Evolutionary conservation across 2,113 vertebrate genomes (phyloP), one percentile per base, ranked within the genome.

Genomic region (Mugil cephalus): DNA sequence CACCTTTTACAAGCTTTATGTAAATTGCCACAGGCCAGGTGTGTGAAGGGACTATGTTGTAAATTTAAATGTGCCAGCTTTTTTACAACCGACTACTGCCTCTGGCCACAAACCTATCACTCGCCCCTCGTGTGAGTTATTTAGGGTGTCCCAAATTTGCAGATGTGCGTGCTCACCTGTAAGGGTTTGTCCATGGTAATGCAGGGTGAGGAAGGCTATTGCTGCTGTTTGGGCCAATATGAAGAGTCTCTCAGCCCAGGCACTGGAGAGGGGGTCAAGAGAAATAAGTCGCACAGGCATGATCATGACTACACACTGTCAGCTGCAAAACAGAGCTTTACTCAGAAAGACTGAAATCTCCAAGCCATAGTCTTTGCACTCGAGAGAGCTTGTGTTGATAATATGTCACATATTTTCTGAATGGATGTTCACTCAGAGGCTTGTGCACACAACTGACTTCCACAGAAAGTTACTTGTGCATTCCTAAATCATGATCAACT

Each of bases 171-270:
- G 36, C 50, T 58, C 39, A 96, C 96, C 96, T 92, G 48, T 89
- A 8, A 82, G 8, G 0, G 88, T 93, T 1, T 93, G 75, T 15
- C 93, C 84, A 40, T 74, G 85, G 70, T 95, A 94, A 80, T 93
- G 90, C 71, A 94, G 90, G 60, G 95, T 87, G 54, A 97, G 93
- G 84, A 95, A 95, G 45, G 90, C 54, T 10, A 96, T 93, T 1
- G 87, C 54, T 15, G 93, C 48, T 0, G 93, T 93, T 88, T 96
- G 95, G 12, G 93, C 36, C 84, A 93, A 72, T 4, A 87, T 77
- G 82, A 96, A 93, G 47, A 97, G 82, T 19, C 93, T 94, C 73
- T 97, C 96, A 17, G 91, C 94, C 95, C 95, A 97, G 56, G 96
- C 93, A 73, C 96, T 97, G 92, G n/a, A 9, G 12, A 74, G 55